Conservation (phyloP, 2,888 invertebrate species). For the Drosophila mayaguana region DNA sequence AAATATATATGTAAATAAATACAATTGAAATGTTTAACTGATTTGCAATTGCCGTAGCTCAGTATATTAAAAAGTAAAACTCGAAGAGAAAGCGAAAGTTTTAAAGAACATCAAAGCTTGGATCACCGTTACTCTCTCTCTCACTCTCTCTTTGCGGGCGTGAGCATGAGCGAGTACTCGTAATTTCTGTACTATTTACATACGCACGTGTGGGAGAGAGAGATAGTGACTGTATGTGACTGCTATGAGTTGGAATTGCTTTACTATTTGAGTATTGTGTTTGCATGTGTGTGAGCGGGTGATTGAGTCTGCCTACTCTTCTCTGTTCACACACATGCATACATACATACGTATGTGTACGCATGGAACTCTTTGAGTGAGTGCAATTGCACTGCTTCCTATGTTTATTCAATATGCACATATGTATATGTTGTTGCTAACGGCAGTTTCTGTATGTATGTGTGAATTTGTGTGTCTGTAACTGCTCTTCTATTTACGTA, state of each 20-base stretch:
- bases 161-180: neutral
- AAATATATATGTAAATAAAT: neutral
- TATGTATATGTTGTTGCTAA: neutral
- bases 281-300: neutral
- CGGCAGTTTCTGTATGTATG: neutral
- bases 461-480: conserved; percentile 12
- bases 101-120: conserved; percentile 4
- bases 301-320: neutral
- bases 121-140: neutral
- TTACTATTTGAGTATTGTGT: neutral
- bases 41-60: neutral
- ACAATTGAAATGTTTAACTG: neutral
- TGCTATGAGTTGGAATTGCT: neutral
- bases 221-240: neutral
- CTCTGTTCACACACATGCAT: neutral
- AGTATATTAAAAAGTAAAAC: neutral
- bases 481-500: conserved; percentile 57
- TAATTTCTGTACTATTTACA: neutral
- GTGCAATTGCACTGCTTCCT: conserved; percentile 3
- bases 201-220: neutral
- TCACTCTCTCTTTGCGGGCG: neutral
- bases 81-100: neutral
- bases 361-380: neutral
- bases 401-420: conserved; percentile 23
- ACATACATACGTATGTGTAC: neutral